Conservation (phyloP, 1,140 invertebrate species). For the Drosophila aff. region DNA sequence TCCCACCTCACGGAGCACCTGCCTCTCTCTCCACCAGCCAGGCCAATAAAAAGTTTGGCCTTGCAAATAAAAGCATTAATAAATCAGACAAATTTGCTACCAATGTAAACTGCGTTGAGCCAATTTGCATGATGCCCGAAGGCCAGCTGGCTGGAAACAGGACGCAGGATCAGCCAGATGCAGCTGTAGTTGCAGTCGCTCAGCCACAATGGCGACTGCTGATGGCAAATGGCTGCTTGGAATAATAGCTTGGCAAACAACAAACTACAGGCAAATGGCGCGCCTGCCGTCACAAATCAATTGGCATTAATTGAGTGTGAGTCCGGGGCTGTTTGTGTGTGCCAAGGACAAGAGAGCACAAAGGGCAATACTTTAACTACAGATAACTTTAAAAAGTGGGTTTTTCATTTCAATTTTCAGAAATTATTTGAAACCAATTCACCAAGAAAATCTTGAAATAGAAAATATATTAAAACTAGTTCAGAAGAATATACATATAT, state of each 20-base stretch:
- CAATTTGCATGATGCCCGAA: conserved; percentile 39
- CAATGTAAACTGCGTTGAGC: conserved; percentile 22
- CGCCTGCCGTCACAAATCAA: conserved; percentile 66
- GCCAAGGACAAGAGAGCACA: conserved; percentile 21
- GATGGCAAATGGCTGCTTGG: conserved; percentile 6
- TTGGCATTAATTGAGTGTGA: conserved; percentile 68
- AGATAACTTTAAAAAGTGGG: background rate
- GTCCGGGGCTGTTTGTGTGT: conserved; percentile 6
- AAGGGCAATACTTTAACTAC: background rate
- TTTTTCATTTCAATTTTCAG: background rate
- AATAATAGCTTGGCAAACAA: conserved; percentile 49
- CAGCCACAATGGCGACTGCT: conserved; percentile 1
- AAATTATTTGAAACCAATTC: background rate
- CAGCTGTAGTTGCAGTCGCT: conserved; percentile 9
- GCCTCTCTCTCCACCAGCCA: background rate
- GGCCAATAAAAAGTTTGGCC: conserved; percentile 55
- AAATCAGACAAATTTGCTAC: conserved; percentile 49
- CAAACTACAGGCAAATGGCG: conserved; percentile 12
- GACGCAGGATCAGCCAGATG: conserved; percentile 20
- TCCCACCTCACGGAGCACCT: conserved; percentile 10
- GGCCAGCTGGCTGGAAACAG: conserved; percentile 3
- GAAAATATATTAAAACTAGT: too few relatives aligned
- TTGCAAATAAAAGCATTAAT: conserved; percentile 66
- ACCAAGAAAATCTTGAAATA: too few relatives aligned
- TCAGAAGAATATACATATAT: too few relatives aligned